Conservation (phyloP, 2,797 vertebrate species). For the Adrianichthys oophorus region DNA sequence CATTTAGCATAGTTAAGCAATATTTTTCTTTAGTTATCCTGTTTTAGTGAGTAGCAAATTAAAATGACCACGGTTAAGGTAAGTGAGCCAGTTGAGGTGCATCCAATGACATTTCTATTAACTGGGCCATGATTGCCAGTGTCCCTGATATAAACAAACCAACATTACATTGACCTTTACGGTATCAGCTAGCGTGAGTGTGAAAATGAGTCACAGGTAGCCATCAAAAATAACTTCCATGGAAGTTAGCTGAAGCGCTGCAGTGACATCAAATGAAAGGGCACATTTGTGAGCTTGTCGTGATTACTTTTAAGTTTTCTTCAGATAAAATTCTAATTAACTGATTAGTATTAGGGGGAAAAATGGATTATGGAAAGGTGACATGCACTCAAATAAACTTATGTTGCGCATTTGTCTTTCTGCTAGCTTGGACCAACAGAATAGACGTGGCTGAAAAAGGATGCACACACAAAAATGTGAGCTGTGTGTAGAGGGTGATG, state of each 20-base stretch:
- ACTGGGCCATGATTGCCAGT: too few relatives aligned
- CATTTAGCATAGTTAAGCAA: too few relatives aligned
- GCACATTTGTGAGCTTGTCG: constrained; percentile 38
- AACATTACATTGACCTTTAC: too few relatives aligned
- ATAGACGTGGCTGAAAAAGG: not conserved
- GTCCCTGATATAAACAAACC: too few relatives aligned
- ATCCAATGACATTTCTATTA: too few relatives aligned
- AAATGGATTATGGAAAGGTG: constrained; percentile 9
- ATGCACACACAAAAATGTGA: constrained; percentile 9
- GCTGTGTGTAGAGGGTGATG: constrained; percentile 7
- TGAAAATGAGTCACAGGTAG: too few relatives aligned
- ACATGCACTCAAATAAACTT: constrained; percentile 14
- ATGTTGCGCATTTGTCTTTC: constrained; percentile 14
- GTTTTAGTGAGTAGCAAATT: too few relatives aligned
- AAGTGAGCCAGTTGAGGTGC: too few relatives aligned
- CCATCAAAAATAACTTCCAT: too few relatives aligned
- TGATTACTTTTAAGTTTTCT: constrained; percentile 59
- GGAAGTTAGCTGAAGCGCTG: not conserved
- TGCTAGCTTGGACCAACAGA: constrained; percentile 13
- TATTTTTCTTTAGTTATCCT: too few relatives aligned
- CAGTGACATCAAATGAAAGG: constrained; percentile 55
- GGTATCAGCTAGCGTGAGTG: too few relatives aligned
- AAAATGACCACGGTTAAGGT: too few relatives aligned
- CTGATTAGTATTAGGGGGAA: constrained; percentile 19
- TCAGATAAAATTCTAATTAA: constrained; percentile 73